Base-by-base conservation (phyloP, 2,113 vertebrate genomes). In the Lamprotornis superbus region DNA sequence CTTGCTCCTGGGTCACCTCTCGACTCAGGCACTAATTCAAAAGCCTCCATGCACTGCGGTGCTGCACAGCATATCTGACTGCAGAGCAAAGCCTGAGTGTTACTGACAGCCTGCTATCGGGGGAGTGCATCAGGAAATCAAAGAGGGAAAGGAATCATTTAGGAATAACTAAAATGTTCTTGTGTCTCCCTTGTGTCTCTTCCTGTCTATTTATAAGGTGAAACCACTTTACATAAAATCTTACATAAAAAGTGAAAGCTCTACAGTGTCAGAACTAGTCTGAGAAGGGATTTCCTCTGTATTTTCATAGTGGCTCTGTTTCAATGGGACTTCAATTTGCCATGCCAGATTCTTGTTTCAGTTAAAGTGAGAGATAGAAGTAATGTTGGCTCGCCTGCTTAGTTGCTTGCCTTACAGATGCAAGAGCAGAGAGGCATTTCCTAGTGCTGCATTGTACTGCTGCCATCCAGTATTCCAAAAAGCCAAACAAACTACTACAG, bases 41-140 rank as follows among this genome's bases (percentile, higher is more conserved):
- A 91, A 76, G 20, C 28, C 42, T 56, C 49, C 11, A 4, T 27
- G 14, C 11, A 3, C 46, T 42, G 9, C 0, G 0, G 59, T 47
- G 46, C 78, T 61, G 61, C 53, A 14, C 57, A 50, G 81, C 2
- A 0, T 12, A 35, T 44, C 78, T 42, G 53, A 33, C 42, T 56
- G 83, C 75, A 75, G 63, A 87, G 42, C 21, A 74, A 33, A 77
- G 15, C 20, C n/a, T 46, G 65, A 56, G 35, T 52, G 27, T 15
- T 50, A 52, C 53, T n/a, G 74, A 65, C 73, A 78, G 49, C 40
- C 33, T 71, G 42, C 28, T 60, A 11, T 13, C 44, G 2, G 22
- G 49, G 50, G 22, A 90, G 22, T 6, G 71, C 49, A 57, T 35
- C 55, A 44, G 35, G 47, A 82, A 92, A 79, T 60, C 27, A 57